Percentiles rank a stretch among this genome's conserved stretches.
Conservation (phyloP, 1,140 invertebrate species). For the Battus philenor region DNA sequence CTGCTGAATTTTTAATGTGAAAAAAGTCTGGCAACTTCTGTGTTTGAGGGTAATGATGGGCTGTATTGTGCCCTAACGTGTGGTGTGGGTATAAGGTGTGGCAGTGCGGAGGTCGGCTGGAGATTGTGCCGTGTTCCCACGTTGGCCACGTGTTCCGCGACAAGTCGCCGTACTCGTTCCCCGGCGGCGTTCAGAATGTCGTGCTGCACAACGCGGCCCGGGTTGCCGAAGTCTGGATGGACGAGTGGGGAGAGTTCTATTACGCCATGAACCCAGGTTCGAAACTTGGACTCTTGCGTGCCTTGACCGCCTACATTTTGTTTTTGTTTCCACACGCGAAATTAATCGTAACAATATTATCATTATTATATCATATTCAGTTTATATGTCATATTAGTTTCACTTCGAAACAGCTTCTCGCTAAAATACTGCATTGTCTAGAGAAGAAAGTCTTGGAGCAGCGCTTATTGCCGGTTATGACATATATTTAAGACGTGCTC, state of each 20-base stretch:
- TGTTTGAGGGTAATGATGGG: too few species aligned
- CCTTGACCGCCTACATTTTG: conserved; percentile 25
- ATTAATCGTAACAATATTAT: neutral
- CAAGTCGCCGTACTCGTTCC: conserved; percentile 99
- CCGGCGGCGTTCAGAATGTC: conserved; percentile 96
- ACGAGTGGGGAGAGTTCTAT: conserved; percentile 99
- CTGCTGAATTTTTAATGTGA: too few species aligned
- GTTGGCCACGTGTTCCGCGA: conserved; percentile 99
- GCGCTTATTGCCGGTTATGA: too few species aligned
- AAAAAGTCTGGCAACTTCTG: too few species aligned
- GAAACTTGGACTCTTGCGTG: conserved; percentile 34
- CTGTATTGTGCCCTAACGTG: conserved; percentile 18
- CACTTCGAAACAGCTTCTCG: too few species aligned
- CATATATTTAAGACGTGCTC: too few species aligned
- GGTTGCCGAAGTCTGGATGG: conserved; percentile 98
- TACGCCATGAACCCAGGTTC: conserved; percentile 99
- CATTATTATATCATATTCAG: too few species aligned
- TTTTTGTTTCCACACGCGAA: neutral
- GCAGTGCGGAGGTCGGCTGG: conserved; percentile 97
- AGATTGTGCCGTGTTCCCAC: conserved; percentile 97
- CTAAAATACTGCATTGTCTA: too few species aligned
- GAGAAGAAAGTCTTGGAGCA: too few species aligned
- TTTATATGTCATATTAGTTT: too few species aligned
- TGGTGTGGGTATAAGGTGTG: conserved; percentile 85
- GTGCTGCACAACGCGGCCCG: conserved; percentile 97